Evolutionary conservation across 2,888 invertebrate genomes (phyloP).

Genomic region (Dexiosoma caninum): DNA sequence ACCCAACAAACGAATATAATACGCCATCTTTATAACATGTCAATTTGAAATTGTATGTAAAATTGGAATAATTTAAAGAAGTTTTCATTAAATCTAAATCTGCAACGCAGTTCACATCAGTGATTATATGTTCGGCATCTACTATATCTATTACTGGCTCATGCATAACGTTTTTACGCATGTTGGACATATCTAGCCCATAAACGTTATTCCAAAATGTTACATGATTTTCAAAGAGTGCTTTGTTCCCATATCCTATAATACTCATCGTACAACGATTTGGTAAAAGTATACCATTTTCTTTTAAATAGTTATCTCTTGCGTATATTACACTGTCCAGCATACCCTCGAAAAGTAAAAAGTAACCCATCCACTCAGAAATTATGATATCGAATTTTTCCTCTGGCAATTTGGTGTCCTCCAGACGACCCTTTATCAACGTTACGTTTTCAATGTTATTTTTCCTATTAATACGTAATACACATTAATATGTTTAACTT

Average conservation of each 20-base stretch:
- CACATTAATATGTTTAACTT: background rate
- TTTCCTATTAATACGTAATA: conserved; percentile 71
- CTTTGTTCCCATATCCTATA: conserved; percentile 87
- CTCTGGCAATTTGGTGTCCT: conserved; percentile 86
- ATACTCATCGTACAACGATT: conserved; percentile 90
- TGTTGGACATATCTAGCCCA: conserved; percentile 94
- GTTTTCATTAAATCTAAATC: conserved; percentile 88
- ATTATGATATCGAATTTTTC: conserved; percentile 93
- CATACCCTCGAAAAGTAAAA: conserved; percentile 97
- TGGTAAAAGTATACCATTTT: conserved; percentile 88
- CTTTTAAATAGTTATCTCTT: conserved; percentile 87
- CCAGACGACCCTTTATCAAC: conserved; percentile 90
- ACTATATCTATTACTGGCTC: conserved; percentile 86
- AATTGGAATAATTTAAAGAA: conserved; percentile 84
- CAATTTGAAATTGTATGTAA: conserved; percentile 84
- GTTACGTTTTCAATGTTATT: conserved; percentile 82
- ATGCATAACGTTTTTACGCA: conserved; percentile 89
- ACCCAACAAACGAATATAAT: conserved; percentile 91
- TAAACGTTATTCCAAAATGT: conserved; percentile 96
- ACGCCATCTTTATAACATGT: conserved; percentile 82
- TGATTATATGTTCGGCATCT: conserved; percentile 81
- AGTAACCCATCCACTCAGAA: conserved; percentile 99
- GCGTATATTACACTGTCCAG: conserved; percentile 94
- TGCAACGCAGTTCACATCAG: conserved; percentile 82
- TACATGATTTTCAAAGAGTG: conserved; percentile 85